Evolutionary conservation across 1,140 invertebrate species (phyloP), one percentile per base, ranked within the genome.

Genomic region (Delia radicum): DNA sequence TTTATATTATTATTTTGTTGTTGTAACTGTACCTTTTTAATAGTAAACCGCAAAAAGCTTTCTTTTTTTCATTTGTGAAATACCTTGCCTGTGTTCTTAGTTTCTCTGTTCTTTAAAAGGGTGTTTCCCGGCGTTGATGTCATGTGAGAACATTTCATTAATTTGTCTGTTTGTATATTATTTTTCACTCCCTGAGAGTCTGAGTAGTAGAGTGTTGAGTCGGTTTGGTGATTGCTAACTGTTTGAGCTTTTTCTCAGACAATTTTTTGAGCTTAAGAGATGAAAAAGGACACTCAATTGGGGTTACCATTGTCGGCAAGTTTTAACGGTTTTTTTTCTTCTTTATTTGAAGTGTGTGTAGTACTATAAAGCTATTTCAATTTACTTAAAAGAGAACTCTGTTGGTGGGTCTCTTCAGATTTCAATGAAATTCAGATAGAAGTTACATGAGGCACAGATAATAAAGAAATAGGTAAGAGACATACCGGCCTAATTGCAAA

Each of bases 11-110:
- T 12, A 69, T 26, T 37, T 75, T 75, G 74, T 75, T 75, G 67
- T 75, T 75, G 65, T 75, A 75, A 75, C 74, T 75, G 74, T 75
- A 75, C 74, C 74, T 75, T 72, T 33, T 63, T 75, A 31, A 67
- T 13, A 10, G 65, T 37, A 69, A 55, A 72, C 8, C 21, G 10
- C 18, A 55, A 48, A 28, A 69, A 72, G 29, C 42, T 75, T 74
- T 48, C 26, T 0, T 28, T 65, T 18, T 27, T 21, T n/a, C 33
- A 26, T 72, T 65, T 27, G n/a, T 63, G 4, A 15, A 26, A 13
- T 26, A 27, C 61, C 61, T 21, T 24, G 3, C 10, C 61, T 28
- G 10, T 24, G 13, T 33, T 31, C 27, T 62, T 24, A 13, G 29
- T 31, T 15, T 33, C 26, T 71, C 21, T 48, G 27, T 75, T 72